Conservation (phyloP, 2,888 invertebrate genomes). For the Thereva unica region DNA sequence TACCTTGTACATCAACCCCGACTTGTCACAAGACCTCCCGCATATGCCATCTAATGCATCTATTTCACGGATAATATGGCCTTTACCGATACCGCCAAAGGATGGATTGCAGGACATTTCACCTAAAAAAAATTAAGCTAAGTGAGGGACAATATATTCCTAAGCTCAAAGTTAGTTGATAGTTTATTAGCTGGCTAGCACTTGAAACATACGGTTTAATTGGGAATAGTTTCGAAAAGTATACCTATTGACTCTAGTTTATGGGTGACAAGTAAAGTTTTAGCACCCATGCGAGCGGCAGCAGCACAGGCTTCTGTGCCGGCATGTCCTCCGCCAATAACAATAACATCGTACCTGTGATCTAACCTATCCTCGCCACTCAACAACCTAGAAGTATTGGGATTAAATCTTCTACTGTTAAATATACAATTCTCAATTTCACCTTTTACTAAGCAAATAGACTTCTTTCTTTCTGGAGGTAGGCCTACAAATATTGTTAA, state of each 20-base stretch:
- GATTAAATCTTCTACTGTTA: too few relatives aligned
- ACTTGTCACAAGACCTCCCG: constrained; percentile 76
- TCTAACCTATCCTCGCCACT: background rate
- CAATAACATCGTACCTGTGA: constrained; percentile 68
- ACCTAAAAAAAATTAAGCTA: constrained; percentile 58
- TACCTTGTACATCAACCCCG: constrained; percentile 79
- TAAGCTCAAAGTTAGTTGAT: too few relatives aligned
- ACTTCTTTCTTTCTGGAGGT: too few relatives aligned
- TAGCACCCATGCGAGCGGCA: constrained; percentile 79
- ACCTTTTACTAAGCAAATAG: too few relatives aligned
- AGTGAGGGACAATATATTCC: too few relatives aligned
- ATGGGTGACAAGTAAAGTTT: constrained; percentile 80
- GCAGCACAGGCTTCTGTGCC: constrained; percentile 87
- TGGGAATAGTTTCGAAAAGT: background rate
- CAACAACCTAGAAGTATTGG: too few relatives aligned
- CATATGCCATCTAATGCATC: constrained; percentile 89
- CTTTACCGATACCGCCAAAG: constrained; percentile 91
- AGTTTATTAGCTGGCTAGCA: background rate
- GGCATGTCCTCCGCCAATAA: constrained; percentile 91
- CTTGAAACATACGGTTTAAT: too few relatives aligned
- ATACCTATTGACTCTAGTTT: constrained; percentile 79
- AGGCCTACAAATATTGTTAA: too few relatives aligned
- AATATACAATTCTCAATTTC: too few relatives aligned
- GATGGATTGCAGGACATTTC: constrained; percentile 95
- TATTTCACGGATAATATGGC: constrained; percentile 82